phyloP scores from a whole-genome alignment of 2,797 vertebrate genomes.

The Protosalanx chinensis region DNA sequence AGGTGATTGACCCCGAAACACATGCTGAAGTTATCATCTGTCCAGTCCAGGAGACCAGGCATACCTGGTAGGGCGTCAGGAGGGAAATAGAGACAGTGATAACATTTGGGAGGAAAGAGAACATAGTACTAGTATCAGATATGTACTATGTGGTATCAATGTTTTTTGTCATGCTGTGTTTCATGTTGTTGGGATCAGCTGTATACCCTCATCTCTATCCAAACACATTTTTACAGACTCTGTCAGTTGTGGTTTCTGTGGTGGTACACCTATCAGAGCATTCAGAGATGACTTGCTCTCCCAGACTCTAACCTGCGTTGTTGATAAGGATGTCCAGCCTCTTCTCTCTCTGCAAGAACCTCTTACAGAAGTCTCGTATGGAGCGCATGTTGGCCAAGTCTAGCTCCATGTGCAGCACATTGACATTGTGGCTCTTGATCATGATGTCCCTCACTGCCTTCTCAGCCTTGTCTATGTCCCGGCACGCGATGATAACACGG shows the following conservation, averaged over 20 bases:
- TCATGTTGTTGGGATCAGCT: neutral
- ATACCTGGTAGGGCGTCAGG: slow-evolving; percentile 56
- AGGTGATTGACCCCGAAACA: slow-evolving; percentile 82
- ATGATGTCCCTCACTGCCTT: slow-evolving; percentile 74
- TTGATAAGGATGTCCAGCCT: slow-evolving; percentile 77
- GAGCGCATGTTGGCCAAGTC: slow-evolving; percentile 76
- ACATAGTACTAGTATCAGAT: neutral
- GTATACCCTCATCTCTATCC: neutral
- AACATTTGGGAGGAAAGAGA: neutral
- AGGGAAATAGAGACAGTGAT: neutral
- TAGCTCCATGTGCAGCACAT: slow-evolving; percentile 70
- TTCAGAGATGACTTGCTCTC: neutral
- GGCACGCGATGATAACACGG: slow-evolving; percentile 74
- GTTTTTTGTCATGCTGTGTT: neutral
- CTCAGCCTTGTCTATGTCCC: slow-evolving; percentile 65
- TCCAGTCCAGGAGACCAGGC: slow-evolving; percentile 79
- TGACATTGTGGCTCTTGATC: slow-evolving; percentile 67
- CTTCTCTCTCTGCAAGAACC: slow-evolving; percentile 74
- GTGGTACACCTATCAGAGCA: neutral
- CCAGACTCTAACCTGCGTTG: slow-evolving; percentile 68
- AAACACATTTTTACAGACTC: neutral
- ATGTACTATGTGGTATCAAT: neutral
- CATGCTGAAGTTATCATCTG: slow-evolving; percentile 78
- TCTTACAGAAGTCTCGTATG: slow-evolving; percentile 71
- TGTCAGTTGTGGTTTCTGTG: neutral